A percentile compares a stretch with the other conserved stretches of the same genome.
Conservation (phyloP, 2,113 vertebrate genomes). For the Microcebus murinus region DNA sequence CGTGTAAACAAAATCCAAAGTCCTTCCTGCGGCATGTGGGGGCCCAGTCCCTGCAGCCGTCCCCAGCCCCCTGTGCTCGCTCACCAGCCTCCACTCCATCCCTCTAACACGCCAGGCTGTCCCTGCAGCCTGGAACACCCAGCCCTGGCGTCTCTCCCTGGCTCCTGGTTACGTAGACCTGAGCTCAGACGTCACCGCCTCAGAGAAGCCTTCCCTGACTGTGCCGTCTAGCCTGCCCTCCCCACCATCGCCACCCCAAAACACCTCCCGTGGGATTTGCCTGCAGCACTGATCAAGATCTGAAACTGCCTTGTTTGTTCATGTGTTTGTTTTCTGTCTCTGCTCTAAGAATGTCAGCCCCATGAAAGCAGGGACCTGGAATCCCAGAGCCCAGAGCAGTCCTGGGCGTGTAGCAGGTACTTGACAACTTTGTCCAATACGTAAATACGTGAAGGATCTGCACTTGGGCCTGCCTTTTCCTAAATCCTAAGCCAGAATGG, state of each 20-base stretch:
- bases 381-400: not conserved
- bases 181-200: not conserved
- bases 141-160: accelerated
- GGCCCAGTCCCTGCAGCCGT: accelerated
- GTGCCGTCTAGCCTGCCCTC: not conserved
- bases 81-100: too few species aligned
- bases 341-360: not conserved
- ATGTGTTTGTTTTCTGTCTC: not conserved
- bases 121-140: not conserved
- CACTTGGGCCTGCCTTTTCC: not conserved
- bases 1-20: not conserved
- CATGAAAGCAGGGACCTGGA: not conserved
- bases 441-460: not conserved
- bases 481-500: not conserved
- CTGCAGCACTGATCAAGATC: not conserved
- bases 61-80: accelerated
- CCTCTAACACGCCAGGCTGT: not conserved
- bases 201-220: not conserved
- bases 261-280: not conserved
- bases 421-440: not conserved
- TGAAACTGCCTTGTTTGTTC: not conserved
- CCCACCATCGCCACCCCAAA: not conserved
- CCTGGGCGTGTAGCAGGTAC: not conserved
- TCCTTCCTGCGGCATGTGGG: too few species aligned
- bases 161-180: not conserved